Evolutionary conservation across 1,140 invertebrate species (phyloP).

Genomic region (Pollicipes pollicipes): DNA sequence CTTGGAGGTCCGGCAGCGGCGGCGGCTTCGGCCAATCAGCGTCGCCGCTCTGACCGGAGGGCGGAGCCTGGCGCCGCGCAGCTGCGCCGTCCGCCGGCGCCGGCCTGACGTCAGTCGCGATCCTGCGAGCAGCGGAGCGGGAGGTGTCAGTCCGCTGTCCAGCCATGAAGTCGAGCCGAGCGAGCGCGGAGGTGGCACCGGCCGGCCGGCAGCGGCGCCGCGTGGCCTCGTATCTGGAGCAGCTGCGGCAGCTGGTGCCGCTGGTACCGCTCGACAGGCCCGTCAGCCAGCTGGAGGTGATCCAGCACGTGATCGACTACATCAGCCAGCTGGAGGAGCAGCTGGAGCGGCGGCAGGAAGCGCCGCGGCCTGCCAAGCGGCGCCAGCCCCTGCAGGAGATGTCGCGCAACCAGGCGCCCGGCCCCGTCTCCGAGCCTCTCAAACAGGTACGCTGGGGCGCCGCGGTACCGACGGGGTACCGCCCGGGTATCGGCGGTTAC

Average conservation of each 20-base stretch:
- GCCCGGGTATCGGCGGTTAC: no score
- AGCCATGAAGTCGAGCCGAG: not conserved
- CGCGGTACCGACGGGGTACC: no score
- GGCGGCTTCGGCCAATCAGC: not conserved
- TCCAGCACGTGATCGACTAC: constrained; percentile 91
- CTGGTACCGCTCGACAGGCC: constrained; percentile 31
- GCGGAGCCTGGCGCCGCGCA: no score
- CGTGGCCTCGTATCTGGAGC: constrained; percentile 11
- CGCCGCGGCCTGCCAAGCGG: not conserved
- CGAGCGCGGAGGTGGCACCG: no score
- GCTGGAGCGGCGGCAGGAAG: not conserved
- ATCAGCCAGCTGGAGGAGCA: constrained; percentile 67
- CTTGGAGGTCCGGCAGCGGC: no score
- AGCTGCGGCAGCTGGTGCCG: constrained; percentile 46
- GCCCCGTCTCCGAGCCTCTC: not conserved
- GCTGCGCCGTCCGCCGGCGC: no score
- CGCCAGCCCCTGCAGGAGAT: not conserved
- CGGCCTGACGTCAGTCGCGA: not conserved
- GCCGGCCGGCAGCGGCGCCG: no score
- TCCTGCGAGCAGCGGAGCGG: not conserved
- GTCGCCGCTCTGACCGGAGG: not conserved
- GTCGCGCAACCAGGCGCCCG: not conserved
- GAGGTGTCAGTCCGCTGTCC: not conserved
- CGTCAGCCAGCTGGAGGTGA: constrained; percentile 74
- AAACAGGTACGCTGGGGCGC: not conserved